phyloP scores from a whole-genome alignment of 2,888 invertebrate genomes.

The Pheosia tremula region DNA sequence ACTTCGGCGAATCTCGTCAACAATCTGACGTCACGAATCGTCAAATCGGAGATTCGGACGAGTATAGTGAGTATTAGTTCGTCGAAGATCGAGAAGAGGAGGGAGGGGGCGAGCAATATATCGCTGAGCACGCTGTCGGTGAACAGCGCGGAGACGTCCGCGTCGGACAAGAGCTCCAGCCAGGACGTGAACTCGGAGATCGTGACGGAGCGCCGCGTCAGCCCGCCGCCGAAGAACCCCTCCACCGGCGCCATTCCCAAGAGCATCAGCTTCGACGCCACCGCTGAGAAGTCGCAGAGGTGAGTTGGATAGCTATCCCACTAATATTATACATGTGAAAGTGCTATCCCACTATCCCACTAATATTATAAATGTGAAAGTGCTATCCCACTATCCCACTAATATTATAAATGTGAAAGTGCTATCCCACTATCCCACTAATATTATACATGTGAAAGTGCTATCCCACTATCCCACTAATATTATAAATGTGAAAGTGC shows the following conservation, averaged over 20 bases:
- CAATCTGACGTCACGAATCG: conserved; percentile 66
- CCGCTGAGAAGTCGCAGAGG: conserved; percentile 92
- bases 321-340: too few relatives aligned
- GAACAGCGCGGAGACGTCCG: conserved; percentile 74
- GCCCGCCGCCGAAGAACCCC: conserved; percentile 72
- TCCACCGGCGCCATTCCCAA: conserved; percentile 95
- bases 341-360: too few relatives aligned
- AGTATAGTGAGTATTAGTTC: conserved; percentile 76
- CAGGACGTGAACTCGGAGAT: conserved; percentile 79
- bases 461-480: too few relatives aligned
- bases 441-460: too few relatives aligned
- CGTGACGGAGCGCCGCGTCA: conserved; percentile 71
- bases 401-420: too few relatives aligned
- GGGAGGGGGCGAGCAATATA: conserved; percentile 65
- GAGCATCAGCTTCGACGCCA: conserved; percentile 96
- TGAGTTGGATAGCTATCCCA: conserved; percentile 30
- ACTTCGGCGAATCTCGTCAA: conserved; percentile 66
- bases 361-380: too few relatives aligned
- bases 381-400: too few relatives aligned
- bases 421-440: too few relatives aligned
- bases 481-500: too few relatives aligned
- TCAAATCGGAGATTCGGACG: conserved; percentile 72
- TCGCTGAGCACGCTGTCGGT: conserved; percentile 75
- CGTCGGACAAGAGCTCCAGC: conserved; percentile 76
- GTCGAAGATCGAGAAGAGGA: conserved; percentile 71